These are phyloP conservation scores for Poecilia picta DNA, from an alignment of 2,797 vertebrate genomes.

Conservation along the genomic window DNA sequence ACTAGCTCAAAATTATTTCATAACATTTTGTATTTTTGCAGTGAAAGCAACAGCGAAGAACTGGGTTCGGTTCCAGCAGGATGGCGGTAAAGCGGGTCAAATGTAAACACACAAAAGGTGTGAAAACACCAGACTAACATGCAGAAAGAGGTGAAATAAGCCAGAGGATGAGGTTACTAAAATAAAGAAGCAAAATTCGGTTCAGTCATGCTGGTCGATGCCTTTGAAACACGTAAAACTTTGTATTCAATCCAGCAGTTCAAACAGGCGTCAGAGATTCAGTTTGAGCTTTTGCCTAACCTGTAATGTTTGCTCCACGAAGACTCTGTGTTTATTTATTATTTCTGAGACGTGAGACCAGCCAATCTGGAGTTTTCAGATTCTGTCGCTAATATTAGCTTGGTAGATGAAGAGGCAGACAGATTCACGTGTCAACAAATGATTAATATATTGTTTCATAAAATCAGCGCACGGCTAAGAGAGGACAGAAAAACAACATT, in stretches of 20 bases:
- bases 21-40: too few relatives aligned
- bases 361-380: slow-evolving; percentile 2
- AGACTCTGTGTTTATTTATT: slow-evolving; percentile 19
- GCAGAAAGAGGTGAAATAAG: slow-evolving; percentile 9
- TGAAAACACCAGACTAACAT: slow-evolving; percentile 10
- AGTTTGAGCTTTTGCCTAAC: slow-evolving; percentile 34
- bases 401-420: slow-evolving; percentile 15
- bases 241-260: slow-evolving; percentile 24
- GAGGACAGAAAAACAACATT: slow-evolving; percentile 44
- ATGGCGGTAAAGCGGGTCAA: slow-evolving; percentile 41
- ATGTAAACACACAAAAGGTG: slow-evolving; percentile 17
- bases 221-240: slow-evolving; percentile 26
- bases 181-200: slow-evolving; percentile 26
- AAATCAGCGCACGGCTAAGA: slow-evolving; percentile 21
- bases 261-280: slow-evolving; percentile 19
- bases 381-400: slow-evolving; percentile 29
- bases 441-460: slow-evolving; percentile 10
- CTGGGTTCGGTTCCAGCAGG: slow-evolving; percentile 67
- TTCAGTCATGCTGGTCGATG: slow-evolving; percentile 34
- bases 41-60: slow-evolving; percentile 47
- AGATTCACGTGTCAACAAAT: slow-evolving; percentile 15
- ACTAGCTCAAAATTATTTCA: too few relatives aligned
- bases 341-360: slow-evolving; percentile 34
- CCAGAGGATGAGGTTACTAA: slow-evolving; percentile 34
- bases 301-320: slow-evolving; percentile 33